A percentile compares a stretch with the other conserved stretches of the same genome.
These are phyloP conservation scores for Phengaris arion DNA, from an alignment of 2,888 invertebrate species.

Conservation along the genomic window DNA sequence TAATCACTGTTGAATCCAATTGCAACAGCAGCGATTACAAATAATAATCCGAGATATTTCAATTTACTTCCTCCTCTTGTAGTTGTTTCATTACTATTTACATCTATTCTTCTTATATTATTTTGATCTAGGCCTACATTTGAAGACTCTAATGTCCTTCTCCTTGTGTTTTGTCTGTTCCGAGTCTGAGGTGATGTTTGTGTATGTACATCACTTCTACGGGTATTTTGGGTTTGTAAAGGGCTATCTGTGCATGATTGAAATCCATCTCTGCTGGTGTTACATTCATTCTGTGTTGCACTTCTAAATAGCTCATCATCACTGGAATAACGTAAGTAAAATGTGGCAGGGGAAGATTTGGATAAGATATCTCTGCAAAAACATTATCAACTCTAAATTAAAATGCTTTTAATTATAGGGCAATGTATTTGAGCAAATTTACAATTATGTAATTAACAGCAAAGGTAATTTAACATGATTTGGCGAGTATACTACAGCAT, in stretches of 20 bases:
- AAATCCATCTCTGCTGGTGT: slow-evolving; percentile 18
- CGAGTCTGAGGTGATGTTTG: neutral
- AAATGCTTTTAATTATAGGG: neutral
- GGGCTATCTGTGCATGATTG: slow-evolving; percentile 16
- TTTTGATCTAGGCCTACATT: neutral
- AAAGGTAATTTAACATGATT: neutral
- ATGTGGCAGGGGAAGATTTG: slow-evolving; percentile 63
- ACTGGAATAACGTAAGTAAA: slow-evolving; percentile 60
- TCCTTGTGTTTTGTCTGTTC: neutral
- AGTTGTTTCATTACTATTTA: neutral
- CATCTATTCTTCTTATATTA: neutral
- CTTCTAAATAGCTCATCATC: slow-evolving; percentile 46
- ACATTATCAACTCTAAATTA: slow-evolving; percentile 58
- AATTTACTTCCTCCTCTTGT: slow-evolving; percentile 4
- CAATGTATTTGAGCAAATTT: neutral
- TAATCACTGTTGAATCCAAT: slow-evolving; percentile 31
- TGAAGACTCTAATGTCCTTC: neutral
- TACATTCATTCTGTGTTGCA: slow-evolving; percentile 33
- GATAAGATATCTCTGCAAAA: slow-evolving; percentile 59
- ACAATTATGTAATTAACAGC: neutral
- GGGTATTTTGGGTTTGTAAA: neutral
- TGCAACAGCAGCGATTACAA: slow-evolving; percentile 32
- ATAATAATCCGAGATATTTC: neutral
- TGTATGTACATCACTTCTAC: neutral
- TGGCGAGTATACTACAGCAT: neutral